A percentile compares a stretch with the other conserved stretches of the same genome.
These are phyloP conservation scores for Salminus brasiliensis DNA, from an alignment of 2,113 vertebrate genomes.

Conservation along the genomic window DNA sequence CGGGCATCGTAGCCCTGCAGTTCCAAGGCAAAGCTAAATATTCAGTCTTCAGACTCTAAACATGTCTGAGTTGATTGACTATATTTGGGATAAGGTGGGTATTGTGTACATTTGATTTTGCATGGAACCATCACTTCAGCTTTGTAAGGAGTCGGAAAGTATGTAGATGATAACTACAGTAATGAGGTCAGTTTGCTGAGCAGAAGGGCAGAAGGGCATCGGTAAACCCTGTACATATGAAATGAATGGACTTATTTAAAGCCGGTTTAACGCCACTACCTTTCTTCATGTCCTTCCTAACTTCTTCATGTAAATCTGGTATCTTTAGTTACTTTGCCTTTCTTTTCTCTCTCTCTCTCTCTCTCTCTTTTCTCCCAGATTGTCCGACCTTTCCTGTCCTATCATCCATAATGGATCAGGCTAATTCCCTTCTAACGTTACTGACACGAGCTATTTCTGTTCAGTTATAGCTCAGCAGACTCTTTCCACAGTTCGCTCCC, in stretches of 20 bases:
- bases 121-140: too few species aligned
- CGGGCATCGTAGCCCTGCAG: too few species aligned
- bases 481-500: slow-evolving; percentile 28
- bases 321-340: slow-evolving; percentile 20
- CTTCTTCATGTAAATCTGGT: slow-evolving; percentile 16
- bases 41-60: too few species aligned
- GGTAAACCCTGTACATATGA: not conserved
- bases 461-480: slow-evolving; percentile 34
- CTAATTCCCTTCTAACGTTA: slow-evolving; percentile 41
- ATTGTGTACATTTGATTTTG: too few species aligned
- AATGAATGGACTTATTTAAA: not conserved
- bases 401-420: slow-evolving; percentile 39
- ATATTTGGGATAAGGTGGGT: too few species aligned
- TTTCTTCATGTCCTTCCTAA: slow-evolving; percentile 2
- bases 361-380: slow-evolving; percentile 15
- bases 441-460: slow-evolving; percentile 41
- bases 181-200: too few species aligned
- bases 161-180: too few species aligned
- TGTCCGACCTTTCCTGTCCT: slow-evolving; percentile 40
- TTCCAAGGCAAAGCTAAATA: too few species aligned
- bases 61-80: too few species aligned
- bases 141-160: too few species aligned
- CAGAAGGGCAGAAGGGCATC: too few species aligned
- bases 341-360: not conserved
- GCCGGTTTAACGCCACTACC: not conserved